Conservation (phyloP, 1,140 invertebrate species). For the Drosophila gunungcola region DNA sequence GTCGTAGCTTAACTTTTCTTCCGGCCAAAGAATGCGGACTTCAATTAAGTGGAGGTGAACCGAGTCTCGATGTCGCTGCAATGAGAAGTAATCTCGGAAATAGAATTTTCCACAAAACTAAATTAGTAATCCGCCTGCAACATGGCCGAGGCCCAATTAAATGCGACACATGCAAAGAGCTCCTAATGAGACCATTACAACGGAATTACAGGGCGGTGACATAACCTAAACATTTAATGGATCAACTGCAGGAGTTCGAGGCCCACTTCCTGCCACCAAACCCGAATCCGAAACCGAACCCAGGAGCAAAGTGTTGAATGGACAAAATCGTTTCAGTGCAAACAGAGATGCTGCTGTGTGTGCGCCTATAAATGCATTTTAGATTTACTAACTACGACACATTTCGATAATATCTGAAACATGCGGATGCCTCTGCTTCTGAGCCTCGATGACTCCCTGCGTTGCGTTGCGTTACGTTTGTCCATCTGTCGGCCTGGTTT, state of each 20-base stretch:
- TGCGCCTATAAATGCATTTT: constrained; percentile 65
- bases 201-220: constrained; percentile 59
- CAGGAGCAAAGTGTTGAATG: constrained; percentile 58
- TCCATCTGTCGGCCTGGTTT: constrained; percentile 45
- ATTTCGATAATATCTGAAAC: constrained; percentile 75
- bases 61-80: constrained; percentile 12
- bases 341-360: constrained; percentile 21
- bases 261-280: neutral
- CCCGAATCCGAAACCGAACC: neutral
- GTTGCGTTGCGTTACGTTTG: neutral
- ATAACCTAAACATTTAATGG: constrained; percentile 46
- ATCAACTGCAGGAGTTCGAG: constrained; percentile 7
- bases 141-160: constrained; percentile 48
- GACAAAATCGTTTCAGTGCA: constrained; percentile 67
- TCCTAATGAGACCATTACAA: constrained; percentile 64
- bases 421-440: constrained; percentile 14
- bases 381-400: constrained; percentile 75
- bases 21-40: constrained; percentile 21
- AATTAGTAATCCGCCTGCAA: constrained; percentile 37
- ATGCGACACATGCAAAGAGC: constrained; percentile 55
- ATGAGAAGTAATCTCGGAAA: constrained; percentile 33
- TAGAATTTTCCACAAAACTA: constrained; percentile 30
- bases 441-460: constrained; percentile 2
- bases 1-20: constrained; percentile 38
- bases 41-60: constrained; percentile 5